Evolutionary conservation across 2,888 invertebrate genomes (phyloP).

Genomic region (Protophormia terraenovae): DNA sequence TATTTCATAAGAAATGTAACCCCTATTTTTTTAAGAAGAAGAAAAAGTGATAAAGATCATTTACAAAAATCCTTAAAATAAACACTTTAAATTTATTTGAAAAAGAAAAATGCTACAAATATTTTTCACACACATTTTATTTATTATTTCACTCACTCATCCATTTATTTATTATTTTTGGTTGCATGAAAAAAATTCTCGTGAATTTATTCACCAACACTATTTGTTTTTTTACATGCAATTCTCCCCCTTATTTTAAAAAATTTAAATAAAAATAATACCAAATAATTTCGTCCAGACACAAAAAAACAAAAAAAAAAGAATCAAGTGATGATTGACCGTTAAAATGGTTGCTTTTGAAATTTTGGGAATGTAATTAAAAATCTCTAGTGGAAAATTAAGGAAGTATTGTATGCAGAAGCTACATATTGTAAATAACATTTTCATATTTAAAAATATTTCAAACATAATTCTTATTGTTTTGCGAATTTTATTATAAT

Average conservation of each 20-base stretch:
- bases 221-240: neutral
- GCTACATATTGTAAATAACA: no score
- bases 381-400: no score
- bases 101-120: no score
- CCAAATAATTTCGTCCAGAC: neutral
- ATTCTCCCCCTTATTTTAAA: neutral
- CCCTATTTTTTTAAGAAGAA: neutral
- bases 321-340: slow-evolving; percentile 25
- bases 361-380: neutral
- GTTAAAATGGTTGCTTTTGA: neutral
- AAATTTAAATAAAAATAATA: neutral
- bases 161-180: neutral
- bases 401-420: no score
- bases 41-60: neutral
- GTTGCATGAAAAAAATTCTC: neutral
- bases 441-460: no score
- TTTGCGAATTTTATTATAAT: no score
- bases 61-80: neutral
- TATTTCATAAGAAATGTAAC: neutral
- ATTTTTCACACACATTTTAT: neutral
- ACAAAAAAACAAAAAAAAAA: neutral
- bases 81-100: neutral
- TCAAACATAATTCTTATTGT: no score
- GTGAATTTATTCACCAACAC: slow-evolving; percentile 11
- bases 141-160: neutral